These are phyloP conservation scores for Pteronotus mesoamericanus DNA, from an alignment of 2,797 vertebrate species.

Conservation along the genomic window DNA sequence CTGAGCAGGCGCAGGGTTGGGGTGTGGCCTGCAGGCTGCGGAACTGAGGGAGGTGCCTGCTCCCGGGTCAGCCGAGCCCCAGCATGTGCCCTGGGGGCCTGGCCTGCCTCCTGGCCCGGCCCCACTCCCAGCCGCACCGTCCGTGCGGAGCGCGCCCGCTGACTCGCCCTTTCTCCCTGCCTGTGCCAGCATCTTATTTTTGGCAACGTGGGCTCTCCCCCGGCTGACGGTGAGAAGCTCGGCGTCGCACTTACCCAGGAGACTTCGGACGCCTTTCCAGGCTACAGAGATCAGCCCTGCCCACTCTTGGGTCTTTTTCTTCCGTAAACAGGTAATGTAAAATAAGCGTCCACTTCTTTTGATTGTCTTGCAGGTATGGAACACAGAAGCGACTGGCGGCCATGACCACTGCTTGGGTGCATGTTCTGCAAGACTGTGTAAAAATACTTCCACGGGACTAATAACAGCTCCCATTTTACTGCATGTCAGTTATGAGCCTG, in stretches of 20 bases:
- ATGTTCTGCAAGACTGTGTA: conserved; percentile 72
- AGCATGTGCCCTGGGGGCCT: rapidly evolving
- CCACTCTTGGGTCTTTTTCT: background rate
- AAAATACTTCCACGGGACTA: background rate
- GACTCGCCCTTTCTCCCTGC: rapidly evolving
- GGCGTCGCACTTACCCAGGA: rapidly evolving
- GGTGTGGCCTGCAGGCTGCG: rapidly evolving
- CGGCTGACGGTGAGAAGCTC: background rate
- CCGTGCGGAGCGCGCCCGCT: rapidly evolving
- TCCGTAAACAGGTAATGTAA: background rate
- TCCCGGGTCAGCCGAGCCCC: rapidly evolving
- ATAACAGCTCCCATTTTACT: background rate
- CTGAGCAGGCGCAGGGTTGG: rapidly evolving
- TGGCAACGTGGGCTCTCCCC: rapidly evolving
- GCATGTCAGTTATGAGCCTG: background rate
- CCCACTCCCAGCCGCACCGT: background rate
- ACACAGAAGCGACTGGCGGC: background rate
- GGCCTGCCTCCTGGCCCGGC: rapidly evolving
- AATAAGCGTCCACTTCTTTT: background rate
- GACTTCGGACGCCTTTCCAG: background rate
- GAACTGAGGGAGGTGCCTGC: rapidly evolving
- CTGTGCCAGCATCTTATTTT: rapidly evolving
- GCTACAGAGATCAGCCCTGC: background rate
- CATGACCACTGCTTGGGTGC: conserved; percentile 11
- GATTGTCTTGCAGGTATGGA: background rate